phyloP scores from a whole-genome alignment of 1,140 invertebrate genomes.

The Bombus cullumanus region DNA sequence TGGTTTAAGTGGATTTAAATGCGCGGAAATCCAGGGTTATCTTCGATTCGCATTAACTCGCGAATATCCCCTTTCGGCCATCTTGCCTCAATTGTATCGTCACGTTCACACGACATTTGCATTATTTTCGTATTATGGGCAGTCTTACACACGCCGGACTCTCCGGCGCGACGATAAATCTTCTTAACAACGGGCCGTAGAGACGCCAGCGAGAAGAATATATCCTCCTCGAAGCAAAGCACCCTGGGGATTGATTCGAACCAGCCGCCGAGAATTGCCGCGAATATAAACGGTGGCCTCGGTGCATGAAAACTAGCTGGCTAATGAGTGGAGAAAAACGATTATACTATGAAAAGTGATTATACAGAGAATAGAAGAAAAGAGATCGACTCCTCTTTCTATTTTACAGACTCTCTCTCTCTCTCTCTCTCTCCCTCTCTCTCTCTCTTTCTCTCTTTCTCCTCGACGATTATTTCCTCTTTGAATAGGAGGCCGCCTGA shows the following conservation, averaged over 20 bases:
- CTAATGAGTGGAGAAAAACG: slow-evolving; percentile 32
- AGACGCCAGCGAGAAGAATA: slow-evolving; percentile 22
- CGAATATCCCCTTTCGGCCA: not conserved
- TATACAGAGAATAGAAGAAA: slow-evolving; percentile 51
- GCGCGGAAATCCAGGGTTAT: not conserved
- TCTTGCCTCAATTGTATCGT: slow-evolving; percentile 6
- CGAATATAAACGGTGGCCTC: not conserved
- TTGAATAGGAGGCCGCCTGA: slow-evolving; percentile 15
- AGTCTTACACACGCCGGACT: not conserved
- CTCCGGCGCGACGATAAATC: slow-evolving; percentile 27
- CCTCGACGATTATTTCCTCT: not conserved
- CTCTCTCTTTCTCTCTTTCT: not conserved
- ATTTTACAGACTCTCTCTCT: no score
- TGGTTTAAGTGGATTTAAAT: not conserved
- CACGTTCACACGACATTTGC: slow-evolving; percentile 30
- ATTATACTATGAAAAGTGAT: slow-evolving; percentile 49
- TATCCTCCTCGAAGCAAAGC: slow-evolving; percentile 22
- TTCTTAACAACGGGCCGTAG: slow-evolving; percentile 34
- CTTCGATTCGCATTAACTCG: not conserved
- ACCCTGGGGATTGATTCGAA: slow-evolving; percentile 31
- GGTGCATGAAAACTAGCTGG: not conserved
- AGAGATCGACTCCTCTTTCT: not conserved
- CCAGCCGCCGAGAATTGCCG: slow-evolving; percentile 10
- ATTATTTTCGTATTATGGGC: slow-evolving; percentile 47
- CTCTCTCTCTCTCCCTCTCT: no score